Evolutionary conservation across 1,140 invertebrate species (phyloP).

Genomic region (Panonychus citri): DNA sequence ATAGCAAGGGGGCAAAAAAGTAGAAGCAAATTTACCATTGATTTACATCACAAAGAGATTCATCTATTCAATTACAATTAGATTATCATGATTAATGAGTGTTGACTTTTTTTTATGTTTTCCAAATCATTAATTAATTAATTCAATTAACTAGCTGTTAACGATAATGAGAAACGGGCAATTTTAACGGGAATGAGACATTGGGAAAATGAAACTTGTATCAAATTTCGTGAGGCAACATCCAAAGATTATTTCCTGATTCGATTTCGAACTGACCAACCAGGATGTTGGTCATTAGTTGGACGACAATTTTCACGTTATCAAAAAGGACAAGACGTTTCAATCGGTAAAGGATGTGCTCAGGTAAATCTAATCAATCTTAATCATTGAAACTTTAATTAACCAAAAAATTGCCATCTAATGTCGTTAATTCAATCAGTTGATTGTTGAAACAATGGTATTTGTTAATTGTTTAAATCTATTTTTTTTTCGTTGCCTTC

Average conservation of each 20-base stretch:
- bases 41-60: neutral
- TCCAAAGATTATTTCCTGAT: conserved; percentile 7
- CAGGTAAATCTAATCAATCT: conserved; percentile 3
- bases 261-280: conserved; percentile 11
- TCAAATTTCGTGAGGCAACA: conserved; percentile 12
- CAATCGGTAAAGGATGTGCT: conserved; percentile 12
- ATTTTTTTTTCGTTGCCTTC: no score
- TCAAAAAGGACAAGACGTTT: conserved; percentile 12
- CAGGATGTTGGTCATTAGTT: conserved; percentile 13
- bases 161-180: conserved; percentile 1
- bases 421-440: no score
- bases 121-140: neutral
- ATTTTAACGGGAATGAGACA: conserved; percentile 13
- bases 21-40: no score
- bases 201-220: conserved; percentile 16
- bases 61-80: neutral
- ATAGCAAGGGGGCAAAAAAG: no score
- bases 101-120: neutral
- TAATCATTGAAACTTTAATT: neutral
- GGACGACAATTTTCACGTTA: conserved; percentile 2
- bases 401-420: no score
- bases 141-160: conserved; percentile 4
- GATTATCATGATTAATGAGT: neutral
- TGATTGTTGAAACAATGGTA: no score
- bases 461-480: no score